Conservation (phyloP, 2,113 vertebrate species). For the Larimichthys crocea region DNA sequence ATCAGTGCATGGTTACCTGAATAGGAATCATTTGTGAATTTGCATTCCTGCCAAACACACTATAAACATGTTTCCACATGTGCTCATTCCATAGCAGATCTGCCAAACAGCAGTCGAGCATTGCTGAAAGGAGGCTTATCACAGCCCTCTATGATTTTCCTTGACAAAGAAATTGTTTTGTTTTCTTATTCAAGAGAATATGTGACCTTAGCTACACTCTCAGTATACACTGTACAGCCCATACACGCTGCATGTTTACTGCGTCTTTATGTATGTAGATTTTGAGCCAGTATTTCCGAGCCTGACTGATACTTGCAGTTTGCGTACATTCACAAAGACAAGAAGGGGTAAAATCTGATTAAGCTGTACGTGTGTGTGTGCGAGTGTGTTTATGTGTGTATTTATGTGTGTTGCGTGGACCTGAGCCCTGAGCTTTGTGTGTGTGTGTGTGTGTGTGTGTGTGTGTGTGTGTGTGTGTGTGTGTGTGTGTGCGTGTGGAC, state of each 20-base stretch:
- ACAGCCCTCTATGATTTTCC: constrained; percentile 46
- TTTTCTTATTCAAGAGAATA: constrained; percentile 35
- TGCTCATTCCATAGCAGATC: constrained; percentile 66
- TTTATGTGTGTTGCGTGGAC: constrained; percentile 23
- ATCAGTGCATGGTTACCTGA: constrained; percentile 51
- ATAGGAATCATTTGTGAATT: constrained; percentile 70
- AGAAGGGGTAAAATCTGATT: constrained; percentile 70
- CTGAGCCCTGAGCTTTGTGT: constrained; percentile 10
- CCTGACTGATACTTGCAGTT: constrained; percentile 9
- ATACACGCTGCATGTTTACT: constrained; percentile 2
- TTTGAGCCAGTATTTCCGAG: constrained; percentile 11
- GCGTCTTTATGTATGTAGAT: background rate
- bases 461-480: background rate
- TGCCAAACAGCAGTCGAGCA: constrained; percentile 69
- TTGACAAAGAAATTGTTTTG: constrained; percentile 51
- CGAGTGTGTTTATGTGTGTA: constrained; percentile 5
- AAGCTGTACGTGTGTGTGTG: constrained; percentile 29
- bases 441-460: background rate
- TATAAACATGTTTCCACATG: constrained; percentile 80
- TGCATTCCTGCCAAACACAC: constrained; percentile 65
- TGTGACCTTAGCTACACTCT: background rate
- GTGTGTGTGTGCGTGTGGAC: constrained; percentile 54
- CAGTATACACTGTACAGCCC: background rate
- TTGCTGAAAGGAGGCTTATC: constrained; percentile 65
- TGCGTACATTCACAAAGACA: constrained; percentile 24